These are phyloP conservation scores for Struthidea cinerea DNA, from an alignment of 2,113 vertebrate species.

Conservation along the genomic window DNA sequence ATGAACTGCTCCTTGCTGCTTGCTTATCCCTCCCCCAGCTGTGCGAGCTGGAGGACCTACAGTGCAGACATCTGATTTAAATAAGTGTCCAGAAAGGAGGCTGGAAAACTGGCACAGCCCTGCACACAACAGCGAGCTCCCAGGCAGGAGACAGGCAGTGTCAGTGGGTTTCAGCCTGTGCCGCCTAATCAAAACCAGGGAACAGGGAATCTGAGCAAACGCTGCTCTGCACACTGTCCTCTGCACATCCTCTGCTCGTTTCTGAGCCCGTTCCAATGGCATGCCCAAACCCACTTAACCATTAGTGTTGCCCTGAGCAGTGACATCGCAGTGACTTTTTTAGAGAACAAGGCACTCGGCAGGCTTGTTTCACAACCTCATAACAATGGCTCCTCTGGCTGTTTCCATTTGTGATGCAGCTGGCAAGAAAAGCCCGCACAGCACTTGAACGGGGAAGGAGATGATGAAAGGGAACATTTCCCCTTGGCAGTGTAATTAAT, in stretches of 20 bases:
- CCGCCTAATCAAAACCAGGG: background rate
- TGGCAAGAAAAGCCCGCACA: background rate
- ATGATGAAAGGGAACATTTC: background rate
- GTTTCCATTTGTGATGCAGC: background rate
- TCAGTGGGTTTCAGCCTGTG: background rate
- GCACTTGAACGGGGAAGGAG: background rate
- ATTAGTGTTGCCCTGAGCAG: background rate
- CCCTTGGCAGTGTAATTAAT: background rate
- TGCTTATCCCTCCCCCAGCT: background rate
- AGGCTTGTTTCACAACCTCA: background rate
- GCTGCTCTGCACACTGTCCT: accelerated
- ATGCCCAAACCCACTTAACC: background rate
- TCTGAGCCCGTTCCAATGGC: accelerated
- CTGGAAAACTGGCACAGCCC: background rate
- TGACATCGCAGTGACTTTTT: background rate
- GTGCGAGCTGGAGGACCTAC: background rate
- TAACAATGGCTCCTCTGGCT: background rate
- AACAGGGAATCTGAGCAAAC: background rate
- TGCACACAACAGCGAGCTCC: background rate
- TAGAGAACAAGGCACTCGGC: background rate
- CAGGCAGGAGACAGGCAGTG: background rate
- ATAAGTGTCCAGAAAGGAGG: background rate
- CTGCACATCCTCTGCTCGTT: accelerated
- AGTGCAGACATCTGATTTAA: background rate
- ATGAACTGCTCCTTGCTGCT: accelerated